Evolutionary conservation across 2,797 vertebrate genomes (phyloP).

Genomic region (Ctenochaetus hawaiiensis): DNA sequence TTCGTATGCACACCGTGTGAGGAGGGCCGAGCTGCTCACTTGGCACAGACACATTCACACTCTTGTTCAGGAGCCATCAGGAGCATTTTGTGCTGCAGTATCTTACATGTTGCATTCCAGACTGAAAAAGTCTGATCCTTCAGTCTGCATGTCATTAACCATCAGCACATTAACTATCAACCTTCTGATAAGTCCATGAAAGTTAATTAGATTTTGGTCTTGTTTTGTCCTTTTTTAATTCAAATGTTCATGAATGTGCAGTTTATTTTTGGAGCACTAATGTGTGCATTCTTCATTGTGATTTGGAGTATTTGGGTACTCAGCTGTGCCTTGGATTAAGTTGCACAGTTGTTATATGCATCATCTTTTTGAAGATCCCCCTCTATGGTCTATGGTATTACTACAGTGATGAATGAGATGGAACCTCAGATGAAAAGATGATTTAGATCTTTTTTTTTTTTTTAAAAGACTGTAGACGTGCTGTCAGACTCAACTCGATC

Average conservation of each 20-base stretch:
- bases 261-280: background rate
- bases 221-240: background rate
- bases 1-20: too few relatives aligned
- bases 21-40: too few relatives aligned
- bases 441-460: slow-evolving; percentile 9
- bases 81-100: too few relatives aligned
- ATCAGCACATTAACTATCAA: too few relatives aligned
- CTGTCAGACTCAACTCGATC: slow-evolving; percentile 34
- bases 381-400: background rate
- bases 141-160: too few relatives aligned
- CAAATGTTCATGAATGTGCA: too few relatives aligned
- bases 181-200: background rate
- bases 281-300: background rate
- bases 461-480: background rate
- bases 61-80: too few relatives aligned
- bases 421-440: background rate
- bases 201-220: background rate
- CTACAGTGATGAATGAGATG: background rate
- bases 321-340: background rate
- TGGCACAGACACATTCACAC: too few relatives aligned
- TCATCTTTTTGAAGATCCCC: slow-evolving; percentile 2
- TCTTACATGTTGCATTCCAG: too few relatives aligned
- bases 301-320: background rate
- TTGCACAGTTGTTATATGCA: background rate
- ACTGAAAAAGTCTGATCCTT: too few relatives aligned